Conservation (phyloP, 2,888 invertebrate species). For the Coenonympha arcania region DNA sequence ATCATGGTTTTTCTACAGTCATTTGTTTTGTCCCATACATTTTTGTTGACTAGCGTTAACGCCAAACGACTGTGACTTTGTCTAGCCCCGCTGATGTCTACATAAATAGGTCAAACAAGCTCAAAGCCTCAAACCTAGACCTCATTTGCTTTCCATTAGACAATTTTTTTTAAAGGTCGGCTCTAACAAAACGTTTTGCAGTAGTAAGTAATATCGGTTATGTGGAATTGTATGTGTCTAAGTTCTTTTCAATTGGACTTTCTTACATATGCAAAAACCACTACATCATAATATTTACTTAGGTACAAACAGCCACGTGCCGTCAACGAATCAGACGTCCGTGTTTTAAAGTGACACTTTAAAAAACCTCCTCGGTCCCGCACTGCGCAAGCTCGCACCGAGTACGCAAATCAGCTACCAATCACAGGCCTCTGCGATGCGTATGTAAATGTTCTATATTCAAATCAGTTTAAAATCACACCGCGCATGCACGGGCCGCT, state of each 20-base stretch:
- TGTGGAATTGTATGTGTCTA: too few species aligned
- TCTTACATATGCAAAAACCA: slow-evolving; percentile 5
- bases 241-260: slow-evolving; percentile 12
- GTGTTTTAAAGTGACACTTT: slow-evolving; percentile 49
- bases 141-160: too few species aligned
- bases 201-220: too few species aligned
- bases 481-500: slow-evolving; percentile 67
- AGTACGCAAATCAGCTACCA: slow-evolving; percentile 55
- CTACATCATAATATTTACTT: slow-evolving; percentile 17
- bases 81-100: too few species aligned
- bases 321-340: slow-evolving; percentile 53
- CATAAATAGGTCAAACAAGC: too few species aligned
- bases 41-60: too few species aligned
- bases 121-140: too few species aligned
- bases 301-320: slow-evolving; percentile 6
- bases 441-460: slow-evolving; percentile 70
- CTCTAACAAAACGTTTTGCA: too few species aligned
- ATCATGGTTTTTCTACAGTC: too few species aligned
- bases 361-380: slow-evolving; percentile 39
- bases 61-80: too few species aligned
- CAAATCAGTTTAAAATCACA: slow-evolving; percentile 72
- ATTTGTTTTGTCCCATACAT: too few species aligned
- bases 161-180: too few species aligned
- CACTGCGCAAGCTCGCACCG: slow-evolving; percentile 57
- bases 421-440: slow-evolving; percentile 41